Percentiles rank a stretch among this genome's conserved stretches.
phyloP scores from a whole-genome alignment of 2,888 invertebrate genomes.

The Hofmannophila pseudospretella region DNA sequence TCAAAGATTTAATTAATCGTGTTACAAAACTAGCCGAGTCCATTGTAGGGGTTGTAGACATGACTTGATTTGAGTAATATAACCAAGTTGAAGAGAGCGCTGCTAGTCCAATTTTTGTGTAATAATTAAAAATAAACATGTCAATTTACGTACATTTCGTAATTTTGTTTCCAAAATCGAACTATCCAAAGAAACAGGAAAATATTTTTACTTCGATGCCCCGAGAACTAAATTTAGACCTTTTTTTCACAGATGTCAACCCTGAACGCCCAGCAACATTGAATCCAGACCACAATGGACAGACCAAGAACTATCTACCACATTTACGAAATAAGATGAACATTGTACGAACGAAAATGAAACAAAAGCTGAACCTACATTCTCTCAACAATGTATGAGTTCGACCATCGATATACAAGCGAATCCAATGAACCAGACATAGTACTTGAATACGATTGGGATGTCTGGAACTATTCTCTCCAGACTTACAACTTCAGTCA shows the following conservation, averaged over 20 bases:
- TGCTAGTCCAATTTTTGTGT: too few species aligned
- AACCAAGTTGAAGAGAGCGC: too few species aligned
- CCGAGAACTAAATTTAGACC: too few species aligned
- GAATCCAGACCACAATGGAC: constrained; percentile 32
- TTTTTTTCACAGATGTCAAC: constrained; percentile 3
- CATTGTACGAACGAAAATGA: constrained; percentile 42
- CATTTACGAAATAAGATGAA: constrained; percentile 72
- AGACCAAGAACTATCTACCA: constrained; percentile 37
- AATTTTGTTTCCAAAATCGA: too few species aligned
- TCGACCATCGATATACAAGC: constrained; percentile 23
- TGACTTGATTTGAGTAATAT: too few species aligned
- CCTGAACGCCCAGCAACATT: constrained; percentile 12
- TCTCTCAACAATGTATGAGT: constrained; percentile 57
- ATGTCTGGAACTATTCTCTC: constrained; percentile 28
- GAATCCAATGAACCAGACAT: constrained; percentile 20
- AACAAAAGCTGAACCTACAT: constrained; percentile 28
- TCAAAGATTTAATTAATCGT: too few species aligned
- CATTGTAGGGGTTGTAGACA: too few species aligned
- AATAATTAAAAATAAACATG: too few species aligned
- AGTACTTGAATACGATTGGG: constrained; percentile 31
- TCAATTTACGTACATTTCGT: too few species aligned
- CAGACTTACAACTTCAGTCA: constrained; percentile 17
- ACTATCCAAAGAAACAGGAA: too few species aligned
- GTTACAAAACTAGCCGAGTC: too few species aligned
- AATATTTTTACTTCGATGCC: too few species aligned